Base-by-base conservation (phyloP, 2,113 vertebrate genomes). In the Chamaea fasciata region DNA sequence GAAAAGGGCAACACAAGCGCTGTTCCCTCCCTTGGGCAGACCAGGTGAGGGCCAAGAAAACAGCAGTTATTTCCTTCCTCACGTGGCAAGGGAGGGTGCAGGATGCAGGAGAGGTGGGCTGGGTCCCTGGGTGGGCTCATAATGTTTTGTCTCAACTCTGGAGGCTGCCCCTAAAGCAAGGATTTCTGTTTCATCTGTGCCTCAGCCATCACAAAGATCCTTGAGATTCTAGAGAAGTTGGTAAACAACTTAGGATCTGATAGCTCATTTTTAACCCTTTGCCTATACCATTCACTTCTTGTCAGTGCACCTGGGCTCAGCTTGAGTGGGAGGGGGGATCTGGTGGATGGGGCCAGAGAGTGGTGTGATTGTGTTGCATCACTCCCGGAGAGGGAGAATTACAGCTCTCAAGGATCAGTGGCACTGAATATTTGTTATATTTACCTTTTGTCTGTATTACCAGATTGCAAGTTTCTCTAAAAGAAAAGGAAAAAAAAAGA, bases 231-330 rank as follows among this genome's bases (percentile, higher is more conserved):
- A 31, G 46, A 85, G 67, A 89, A 87, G 42, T 42, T 50, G 55
- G 70, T 90, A 91, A 97, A 94, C 89, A 97, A 53, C 52, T 89
- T 68, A 71, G 91, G 77, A 92, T 57, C 22, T 18, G n/a, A 50
- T 64, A 76, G 55, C 33, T 91, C 73, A 42, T 73, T 87, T 93
- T 95, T 90, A 95, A 94, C 75, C 60, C 68, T 81, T 74, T 81
- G 33, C 42, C 65, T 56, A 2, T 20, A 26, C 19, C 0, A 0
- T 78, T 87, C 41, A 13, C 24, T 79, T 28, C 30, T 62, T 0
- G 0, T 46, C 42, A 44, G 27, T 3, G n/a, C 0, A 1, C n/a
- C 31, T 1, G 1, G 65, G 47, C 37, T 13, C 41, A 53, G 81
- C 53, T 0, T 0, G 6, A 68, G 41, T 5, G 35, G 49, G 28